A percentile compares a stretch with the other conserved stretches of the same genome.
Conservation (phyloP, 2,797 vertebrate species). For the Luscinia megarhynchos region DNA sequence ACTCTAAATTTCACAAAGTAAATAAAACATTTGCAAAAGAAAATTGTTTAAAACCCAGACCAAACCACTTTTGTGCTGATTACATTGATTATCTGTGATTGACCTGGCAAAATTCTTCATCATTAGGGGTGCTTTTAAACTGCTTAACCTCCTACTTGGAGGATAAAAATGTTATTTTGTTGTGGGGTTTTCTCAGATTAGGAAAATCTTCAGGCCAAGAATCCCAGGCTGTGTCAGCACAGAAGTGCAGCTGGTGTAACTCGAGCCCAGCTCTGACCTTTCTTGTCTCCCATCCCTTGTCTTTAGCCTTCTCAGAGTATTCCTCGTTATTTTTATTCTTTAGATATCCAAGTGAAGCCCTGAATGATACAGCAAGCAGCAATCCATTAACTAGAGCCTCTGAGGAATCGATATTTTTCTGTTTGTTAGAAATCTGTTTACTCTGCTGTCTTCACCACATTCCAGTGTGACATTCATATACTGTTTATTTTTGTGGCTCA, state of each 20-base stretch:
- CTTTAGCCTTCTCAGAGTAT: background rate
- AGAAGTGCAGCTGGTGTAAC: too few relatives aligned
- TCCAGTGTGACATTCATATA: accelerated
- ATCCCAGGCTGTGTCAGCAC: background rate
- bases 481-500: background rate
- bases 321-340: background rate
- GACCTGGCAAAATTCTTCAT: background rate
- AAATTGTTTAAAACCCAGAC: background rate
- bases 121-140: background rate
- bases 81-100: background rate
- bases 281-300: background rate
- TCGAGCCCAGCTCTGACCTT: background rate
- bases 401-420: background rate
- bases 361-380: background rate
- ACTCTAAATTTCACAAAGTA: background rate
- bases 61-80: background rate
- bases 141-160: background rate
- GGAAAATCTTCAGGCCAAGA: background rate
- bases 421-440: background rate
- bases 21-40: background rate
- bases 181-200: background rate
- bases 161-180: background rate
- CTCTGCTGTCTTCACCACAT: background rate
- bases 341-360: background rate
- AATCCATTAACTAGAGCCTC: background rate